Evolutionary conservation across 2,797 vertebrate species (phyloP), one percentile per base, ranked within the genome.

Genomic region (Sebastes aleutianus): DNA sequence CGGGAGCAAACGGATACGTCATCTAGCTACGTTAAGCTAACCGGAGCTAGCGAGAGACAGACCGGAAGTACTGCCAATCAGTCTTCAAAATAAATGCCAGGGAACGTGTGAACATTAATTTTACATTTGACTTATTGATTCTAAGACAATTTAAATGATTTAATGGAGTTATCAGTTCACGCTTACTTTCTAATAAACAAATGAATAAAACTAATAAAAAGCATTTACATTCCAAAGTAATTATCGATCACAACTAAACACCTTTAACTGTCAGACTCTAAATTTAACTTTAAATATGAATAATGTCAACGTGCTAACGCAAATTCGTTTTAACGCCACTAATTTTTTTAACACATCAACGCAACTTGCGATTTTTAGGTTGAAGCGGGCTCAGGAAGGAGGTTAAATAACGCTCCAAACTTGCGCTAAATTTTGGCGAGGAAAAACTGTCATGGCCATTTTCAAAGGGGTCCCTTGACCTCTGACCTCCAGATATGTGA

Each of bases 81-180:
- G 27, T 7, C 43, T 83, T 82, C 87, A 91, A 76, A 91, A 70
- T 89, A 89, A 91, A 80, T 22, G 70, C 22, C 22, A 26, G 8
- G 1, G 4, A 13, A 7, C 6, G n/a, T 13, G 2, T 3, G 20
- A 8, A 27, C 57, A 59, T 59, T 57, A 7, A 24, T 9, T 29
- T 59, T 29, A 59, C 18, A 62, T 31, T 61, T 61, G 16, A 61
- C 29, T 11, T 8, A 62, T 62, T 32, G 2, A n/a, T 62, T 6
- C 18, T 16, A 32, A 11, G 9, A 10, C 10, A 31, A 11, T 31
- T 61, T 18, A 10, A 32, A 31, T 18, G 1, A 61, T 59, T 31
- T 29, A 9, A 12, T 12, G 14, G 47, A 8, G 47, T 53, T n/a
- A 14, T 53, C 50, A 53, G 8, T 29, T 9, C 27, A 4, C 8